Evolutionary conservation across 23 tunicate species (phyloP).

Genomic region (Aplidium turbinatum): DNA sequence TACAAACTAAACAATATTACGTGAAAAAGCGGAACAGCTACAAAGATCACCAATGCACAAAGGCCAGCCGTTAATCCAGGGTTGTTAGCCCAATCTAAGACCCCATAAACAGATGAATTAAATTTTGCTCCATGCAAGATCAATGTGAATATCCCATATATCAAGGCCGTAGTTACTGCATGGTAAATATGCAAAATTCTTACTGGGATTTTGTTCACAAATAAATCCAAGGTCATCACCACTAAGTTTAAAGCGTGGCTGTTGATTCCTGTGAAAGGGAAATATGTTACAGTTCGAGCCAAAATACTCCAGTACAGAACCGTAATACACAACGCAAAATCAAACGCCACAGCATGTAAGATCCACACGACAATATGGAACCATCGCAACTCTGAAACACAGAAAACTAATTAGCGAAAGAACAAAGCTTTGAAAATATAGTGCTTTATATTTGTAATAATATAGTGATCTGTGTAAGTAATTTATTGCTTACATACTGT

Average conservation of each 20-base stretch:
- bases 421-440: too few species aligned
- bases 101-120: slow-evolving; percentile 19
- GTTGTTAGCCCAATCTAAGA: slow-evolving; percentile 11
- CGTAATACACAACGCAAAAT: slow-evolving; percentile 9
- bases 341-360: slow-evolving; percentile 4
- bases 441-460: too few species aligned
- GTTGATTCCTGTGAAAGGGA: slow-evolving; percentile 1
- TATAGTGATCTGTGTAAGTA: too few species aligned
- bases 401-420: too few species aligned
- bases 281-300: background rate
- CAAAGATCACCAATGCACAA: background rate
- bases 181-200: slow-evolving; percentile 15
- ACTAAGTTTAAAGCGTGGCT: slow-evolving; percentile 24
- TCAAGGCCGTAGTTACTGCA: background rate
- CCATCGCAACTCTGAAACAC: slow-evolving; percentile 30
- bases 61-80: slow-evolving; percentile 1
- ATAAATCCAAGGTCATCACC: slow-evolving; percentile 17
- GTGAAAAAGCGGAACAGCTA: background rate
- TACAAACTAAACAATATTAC: too few species aligned
- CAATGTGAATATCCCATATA: slow-evolving; percentile 8
- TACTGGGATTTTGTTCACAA: slow-evolving; percentile 10
- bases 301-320: slow-evolving; percentile 6
- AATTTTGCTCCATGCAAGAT: background rate
- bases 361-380: slow-evolving; percentile 21
- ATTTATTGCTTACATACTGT: too few species aligned